Evolutionary conservation across 1,140 invertebrate species (phyloP), one percentile per base, ranked within the genome.

Genomic region (Listronotus oregonensis): DNA sequence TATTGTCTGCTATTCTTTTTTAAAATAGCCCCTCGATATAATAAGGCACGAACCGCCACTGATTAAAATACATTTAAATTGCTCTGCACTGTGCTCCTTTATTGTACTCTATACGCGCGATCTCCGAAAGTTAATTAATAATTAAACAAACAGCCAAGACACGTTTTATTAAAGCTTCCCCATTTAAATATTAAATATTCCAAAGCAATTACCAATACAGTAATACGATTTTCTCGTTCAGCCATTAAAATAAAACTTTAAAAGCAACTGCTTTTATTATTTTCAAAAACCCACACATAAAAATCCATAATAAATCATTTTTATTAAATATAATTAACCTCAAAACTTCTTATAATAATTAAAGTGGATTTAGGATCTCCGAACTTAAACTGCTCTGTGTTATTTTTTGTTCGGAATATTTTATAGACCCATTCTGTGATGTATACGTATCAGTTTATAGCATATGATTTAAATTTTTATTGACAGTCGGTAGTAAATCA

Each of bases 381-480:
- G 44, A 40, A 43, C 18, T 50, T 50, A 37, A 47, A 39, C 31
- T 17, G 15, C 32, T 46, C 32, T 27, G 12, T 27, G 12, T 50
- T 58, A 52, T 58, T 60, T 71, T 69, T 62, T 64, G 58, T 62
- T 58, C 57, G 47, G 17, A 44, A 44, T 17, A 32, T 68, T 74
- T 73, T 71, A 73, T 70, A 69, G 66, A 56, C 65, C 21, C 58
- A 14, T 58, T 69, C 66, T 18, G 31, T 67, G 71, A 67, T 62
- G 71, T 72, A 73, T 71, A 67, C 58, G 69, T 72, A 73, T 71
- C 70, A 70, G 67, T 75, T 75, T 75, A 75, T 75, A 73, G 70
- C 68, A 54, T 72, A 75, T 72, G 71, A 75, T 73, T 75, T 75
- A 69, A 75, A 75, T 75, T 75, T 75, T 73, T 73, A 72, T 69